Evolutionary conservation across 2,888 invertebrate species (phyloP), one percentile per base, ranked within the genome.

Genomic region (Melangyna quadrimaculata): DNA sequence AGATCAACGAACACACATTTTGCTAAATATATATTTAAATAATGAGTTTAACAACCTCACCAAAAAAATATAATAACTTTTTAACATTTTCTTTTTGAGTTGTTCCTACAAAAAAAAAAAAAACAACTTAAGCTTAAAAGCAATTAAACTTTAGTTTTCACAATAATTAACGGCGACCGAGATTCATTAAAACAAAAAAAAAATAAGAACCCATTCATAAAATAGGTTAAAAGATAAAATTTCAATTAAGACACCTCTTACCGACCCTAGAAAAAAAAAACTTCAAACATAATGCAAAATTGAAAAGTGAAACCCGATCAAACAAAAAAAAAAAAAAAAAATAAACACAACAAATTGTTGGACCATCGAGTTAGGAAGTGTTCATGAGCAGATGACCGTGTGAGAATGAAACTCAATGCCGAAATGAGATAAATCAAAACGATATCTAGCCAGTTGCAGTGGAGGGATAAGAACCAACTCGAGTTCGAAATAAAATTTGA

Each of bases 281-380:
- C 9, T n/a, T n/a, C 12, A 67, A 63, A 35, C 43, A 29, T 2
- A 35, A 32, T 65, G 79, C 53, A 67, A 55, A 80, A 77, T 40
- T 80, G 84, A 84, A 59, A 84, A 84, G 84, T 84, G 80, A 77
- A 84, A 79, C 55, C 7, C 43, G 70, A 83, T 83, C 78, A 40
- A 51, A 37, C 12, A 27, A 14, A 51, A 27, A 69, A 40, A 65
- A 32, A 5, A 35, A 24, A 19, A 37, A 22, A 35, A 55, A n/a
- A 9, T 12, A 14, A 61, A 17, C 69, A 51, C 10, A 55, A 55
- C 55, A 77, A 22, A 10, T 4, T 55, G 8, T 6, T 27, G 12
- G 57, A 43, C 29, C 29, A n/a, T n/a, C 29, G 17, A n/a, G 61
- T 27, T 69, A 48, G 32, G 55, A 9, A n/a, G 17, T 4, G 19